Percentiles rank a stretch among this genome's conserved stretches.
Evolutionary conservation across 1,140 invertebrate genomes (phyloP).

Genomic region (Glomeris maerens): DNA sequence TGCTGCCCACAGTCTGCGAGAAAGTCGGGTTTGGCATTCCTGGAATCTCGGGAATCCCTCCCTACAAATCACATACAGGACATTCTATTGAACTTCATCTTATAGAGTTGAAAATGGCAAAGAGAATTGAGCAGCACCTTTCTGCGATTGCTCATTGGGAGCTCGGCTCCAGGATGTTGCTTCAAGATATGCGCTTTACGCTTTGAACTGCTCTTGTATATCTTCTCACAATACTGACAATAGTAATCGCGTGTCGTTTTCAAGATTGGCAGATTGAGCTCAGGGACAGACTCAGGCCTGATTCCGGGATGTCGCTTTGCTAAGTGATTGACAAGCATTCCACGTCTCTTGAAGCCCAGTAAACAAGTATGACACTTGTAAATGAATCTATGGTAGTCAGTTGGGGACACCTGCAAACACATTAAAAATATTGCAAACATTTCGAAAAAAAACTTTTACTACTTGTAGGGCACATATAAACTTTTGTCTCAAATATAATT

Average conservation of each 20-base stretch:
- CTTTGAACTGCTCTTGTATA: constrained; percentile 73
- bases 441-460: too few species aligned
- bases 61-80: constrained; percentile 17
- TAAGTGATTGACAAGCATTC: constrained; percentile 72
- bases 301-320: constrained; percentile 70
- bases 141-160: constrained; percentile 40
- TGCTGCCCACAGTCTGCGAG: constrained; percentile 53
- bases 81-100: background rate
- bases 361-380: constrained; percentile 68
- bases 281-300: constrained; percentile 55
- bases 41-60: constrained; percentile 30
- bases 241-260: constrained; percentile 65
- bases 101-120: too few species aligned
- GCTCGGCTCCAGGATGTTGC: constrained; percentile 60
- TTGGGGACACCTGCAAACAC: constrained; percentile 40
- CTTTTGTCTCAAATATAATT: too few species aligned
- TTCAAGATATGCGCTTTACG: constrained; percentile 71
- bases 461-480: too few species aligned
- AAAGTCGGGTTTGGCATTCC: constrained; percentile 45
- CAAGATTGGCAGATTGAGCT: constrained; percentile 65
- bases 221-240: constrained; percentile 73
- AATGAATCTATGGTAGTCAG: constrained; percentile 58
- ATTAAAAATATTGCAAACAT: background rate
- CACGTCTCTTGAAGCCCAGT: constrained; percentile 65
- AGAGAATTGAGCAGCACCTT: constrained; percentile 21